Evolutionary conservation across 2,113 vertebrate species (phyloP).

Genomic region (Platysteira castanea): DNA sequence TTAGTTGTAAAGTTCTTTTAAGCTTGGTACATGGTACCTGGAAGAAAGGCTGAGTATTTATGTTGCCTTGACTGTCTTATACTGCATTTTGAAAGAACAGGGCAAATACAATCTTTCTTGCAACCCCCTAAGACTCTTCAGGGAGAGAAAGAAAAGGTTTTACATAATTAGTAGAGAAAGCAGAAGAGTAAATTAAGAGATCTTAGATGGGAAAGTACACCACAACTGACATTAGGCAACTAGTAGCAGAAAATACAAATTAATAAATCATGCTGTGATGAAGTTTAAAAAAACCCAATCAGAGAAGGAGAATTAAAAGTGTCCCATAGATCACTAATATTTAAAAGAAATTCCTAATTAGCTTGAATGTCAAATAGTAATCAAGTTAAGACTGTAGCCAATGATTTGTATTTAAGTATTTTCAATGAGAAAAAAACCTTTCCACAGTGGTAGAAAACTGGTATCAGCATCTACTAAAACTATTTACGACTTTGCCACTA

Average conservation of each 20-base stretch:
- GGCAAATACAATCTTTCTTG: neutral
- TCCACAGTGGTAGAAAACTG: neutral
- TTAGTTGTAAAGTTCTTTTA: neutral
- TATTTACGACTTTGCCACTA: neutral
- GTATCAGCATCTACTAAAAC: neutral
- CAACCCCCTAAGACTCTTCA: neutral
- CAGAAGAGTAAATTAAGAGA: neutral
- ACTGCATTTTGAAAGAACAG: neutral
- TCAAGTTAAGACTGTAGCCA: neutral
- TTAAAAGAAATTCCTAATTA: neutral
- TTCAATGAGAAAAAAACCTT: neutral
- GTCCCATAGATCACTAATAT: neutral
- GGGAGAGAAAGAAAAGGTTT: neutral
- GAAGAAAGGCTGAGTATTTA: neutral
- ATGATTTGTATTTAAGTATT: neutral
- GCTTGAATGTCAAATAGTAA: neutral
- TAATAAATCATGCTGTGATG: neutral
- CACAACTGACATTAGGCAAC: neutral
- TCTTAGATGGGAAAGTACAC: neutral
- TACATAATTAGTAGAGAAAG: neutral
- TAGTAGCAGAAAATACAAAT: neutral
- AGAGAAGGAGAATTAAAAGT: neutral
- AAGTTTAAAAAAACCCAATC: neutral
- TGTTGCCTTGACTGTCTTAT: neutral
- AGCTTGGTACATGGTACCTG: neutral